Evolutionary conservation across 1,140 invertebrate species (phyloP).

Genomic region (Argopecten irradians): DNA sequence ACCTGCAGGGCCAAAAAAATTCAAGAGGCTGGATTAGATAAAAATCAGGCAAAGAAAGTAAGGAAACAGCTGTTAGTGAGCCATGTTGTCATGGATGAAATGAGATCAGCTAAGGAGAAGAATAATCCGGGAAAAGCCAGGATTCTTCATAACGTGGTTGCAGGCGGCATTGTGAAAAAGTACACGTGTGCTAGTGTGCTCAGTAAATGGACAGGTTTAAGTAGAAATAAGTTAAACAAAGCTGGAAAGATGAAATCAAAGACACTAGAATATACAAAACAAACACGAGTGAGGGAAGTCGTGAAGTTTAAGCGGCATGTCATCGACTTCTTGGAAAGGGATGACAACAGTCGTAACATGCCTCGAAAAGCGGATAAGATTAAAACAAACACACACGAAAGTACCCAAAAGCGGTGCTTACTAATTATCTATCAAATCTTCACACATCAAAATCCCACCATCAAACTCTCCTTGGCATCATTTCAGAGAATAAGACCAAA

Average conservation of each 20-base stretch:
- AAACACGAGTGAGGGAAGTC: background rate
- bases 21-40: no score
- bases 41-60: background rate
- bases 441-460: background rate
- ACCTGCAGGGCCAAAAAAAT: no score
- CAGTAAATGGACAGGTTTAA: background rate
- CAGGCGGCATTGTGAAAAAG: constrained; percentile 24
- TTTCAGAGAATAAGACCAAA: constrained; percentile 8
- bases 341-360: constrained; percentile 40
- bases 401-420: background rate
- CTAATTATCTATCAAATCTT: background rate
- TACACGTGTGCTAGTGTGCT: background rate
- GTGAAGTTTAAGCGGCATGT: background rate
- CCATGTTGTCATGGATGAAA: constrained; percentile 32
- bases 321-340: constrained; percentile 40
- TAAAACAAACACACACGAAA: background rate
- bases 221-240: background rate
- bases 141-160: background rate
- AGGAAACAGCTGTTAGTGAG: background rate
- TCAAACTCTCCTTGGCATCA: background rate
- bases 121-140: constrained; percentile 17
- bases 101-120: background rate
- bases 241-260: background rate
- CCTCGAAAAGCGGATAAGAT: constrained; percentile 42
- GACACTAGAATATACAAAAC: background rate